A percentile compares a stretch with the other conserved stretches of the same genome.
phyloP scores from a whole-genome alignment of 2,113 vertebrate species.

The Chlorodrepanis virens region DNA sequence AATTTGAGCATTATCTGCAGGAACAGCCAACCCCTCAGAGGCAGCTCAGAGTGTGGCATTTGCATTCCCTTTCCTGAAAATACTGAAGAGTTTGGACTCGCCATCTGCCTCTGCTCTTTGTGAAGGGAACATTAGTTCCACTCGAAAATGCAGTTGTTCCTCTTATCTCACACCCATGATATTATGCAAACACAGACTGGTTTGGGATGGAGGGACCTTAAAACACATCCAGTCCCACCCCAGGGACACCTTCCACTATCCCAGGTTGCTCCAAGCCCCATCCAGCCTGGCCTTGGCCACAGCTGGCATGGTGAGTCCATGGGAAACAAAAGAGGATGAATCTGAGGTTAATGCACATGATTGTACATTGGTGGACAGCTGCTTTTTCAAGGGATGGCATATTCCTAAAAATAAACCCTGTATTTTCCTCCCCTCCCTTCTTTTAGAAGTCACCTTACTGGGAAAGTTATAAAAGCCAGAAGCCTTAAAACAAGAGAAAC shows the following conservation, averaged over 20 bases:
- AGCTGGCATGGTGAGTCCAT: fast-evolving
- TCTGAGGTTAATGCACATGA: fast-evolving
- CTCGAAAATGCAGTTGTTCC: not conserved
- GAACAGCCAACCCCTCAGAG: not conserved
- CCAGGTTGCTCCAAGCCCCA: not conserved
- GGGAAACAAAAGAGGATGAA: fast-evolving
- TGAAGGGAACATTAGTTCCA: not conserved
- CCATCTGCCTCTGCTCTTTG: not conserved
- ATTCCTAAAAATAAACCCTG: not conserved
- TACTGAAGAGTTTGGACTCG: not conserved
- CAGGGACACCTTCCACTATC: not conserved
- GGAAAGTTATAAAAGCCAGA: not conserved
- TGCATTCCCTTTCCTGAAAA: not conserved
- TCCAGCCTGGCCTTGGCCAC: not conserved
- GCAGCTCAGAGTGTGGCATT: not conserved
- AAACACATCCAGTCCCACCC: not conserved
- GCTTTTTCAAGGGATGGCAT: not conserved
- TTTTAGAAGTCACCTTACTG: not conserved
- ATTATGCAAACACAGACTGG: not conserved
- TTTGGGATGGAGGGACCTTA: not conserved
- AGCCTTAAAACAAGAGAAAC: not conserved
- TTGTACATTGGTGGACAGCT: not conserved
- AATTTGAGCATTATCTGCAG: not conserved
- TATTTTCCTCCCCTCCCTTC: not conserved
- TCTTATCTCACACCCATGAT: fast-evolving